These are phyloP conservation scores for Hydractinia echinata DNA, from an alignment of 30 jellyfish, hydroid and myxozoan genomes.

Conservation along the genomic window DNA sequence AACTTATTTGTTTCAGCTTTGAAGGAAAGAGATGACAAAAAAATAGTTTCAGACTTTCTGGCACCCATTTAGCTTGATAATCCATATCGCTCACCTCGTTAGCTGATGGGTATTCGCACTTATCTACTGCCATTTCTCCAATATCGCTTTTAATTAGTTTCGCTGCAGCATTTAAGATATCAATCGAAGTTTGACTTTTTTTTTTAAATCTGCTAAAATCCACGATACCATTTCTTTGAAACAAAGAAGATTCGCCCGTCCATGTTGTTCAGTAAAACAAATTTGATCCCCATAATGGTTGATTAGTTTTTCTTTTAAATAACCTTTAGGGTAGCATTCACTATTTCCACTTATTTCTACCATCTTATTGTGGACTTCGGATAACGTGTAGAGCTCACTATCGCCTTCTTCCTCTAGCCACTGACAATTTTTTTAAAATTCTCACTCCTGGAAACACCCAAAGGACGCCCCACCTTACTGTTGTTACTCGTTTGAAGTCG, in stretches of 20 bases:
- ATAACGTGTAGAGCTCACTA: slow-evolving; percentile 33
- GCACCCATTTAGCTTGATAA: slow-evolving; percentile 33
- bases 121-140: slow-evolving; percentile 28
- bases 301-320: slow-evolving; percentile 15
- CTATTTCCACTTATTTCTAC: slow-evolving; percentile 9
- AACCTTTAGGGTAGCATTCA: slow-evolving; percentile 20
- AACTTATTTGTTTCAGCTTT: slow-evolving; percentile 19
- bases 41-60: slow-evolving; percentile 29
- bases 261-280: slow-evolving; percentile 28
- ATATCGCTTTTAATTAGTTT: slow-evolving; percentile 39
- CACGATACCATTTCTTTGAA: slow-evolving; percentile 51
- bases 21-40: slow-evolving; percentile 19
- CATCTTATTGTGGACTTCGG: slow-evolving; percentile 29
- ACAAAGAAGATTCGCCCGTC: slow-evolving; percentile 34
- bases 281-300: slow-evolving; percentile 37
- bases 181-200: slow-evolving; percentile 1
- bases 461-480: slow-evolving; percentile 47
- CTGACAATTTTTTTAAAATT: slow-evolving; percentile 29
- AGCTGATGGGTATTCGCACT: neutral
- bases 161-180: slow-evolving; percentile 42
- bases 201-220: slow-evolving; percentile 9
- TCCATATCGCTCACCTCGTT: slow-evolving; percentile 29
- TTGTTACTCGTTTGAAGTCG: no score
- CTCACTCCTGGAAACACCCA: slow-evolving; percentile 16
- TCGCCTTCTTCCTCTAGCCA: slow-evolving; percentile 51